Evolutionary conservation across 2,797 vertebrate species (phyloP).

Genomic region (Xenopus petersii): DNA sequence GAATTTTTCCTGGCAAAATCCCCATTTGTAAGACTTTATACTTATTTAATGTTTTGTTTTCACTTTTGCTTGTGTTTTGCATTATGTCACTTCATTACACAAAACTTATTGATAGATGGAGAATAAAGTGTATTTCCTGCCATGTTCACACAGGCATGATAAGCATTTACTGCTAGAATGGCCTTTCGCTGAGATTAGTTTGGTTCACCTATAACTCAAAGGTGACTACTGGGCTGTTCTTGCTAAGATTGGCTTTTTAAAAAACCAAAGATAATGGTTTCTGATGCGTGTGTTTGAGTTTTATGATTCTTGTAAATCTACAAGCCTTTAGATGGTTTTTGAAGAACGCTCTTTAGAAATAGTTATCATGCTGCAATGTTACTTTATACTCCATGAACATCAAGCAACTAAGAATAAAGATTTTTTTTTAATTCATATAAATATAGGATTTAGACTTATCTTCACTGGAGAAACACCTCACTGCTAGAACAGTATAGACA

Average conservation of each 20-base stretch:
- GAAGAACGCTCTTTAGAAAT: neutral
- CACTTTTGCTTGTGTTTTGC: slow-evolving; percentile 11
- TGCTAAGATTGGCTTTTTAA: slow-evolving; percentile 10
- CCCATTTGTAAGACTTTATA: no score
- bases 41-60: no score
- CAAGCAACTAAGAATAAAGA: neutral
- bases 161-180: slow-evolving; percentile 21
- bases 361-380: neutral
- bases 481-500: no score
- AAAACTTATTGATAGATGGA: neutral
- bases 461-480: no score
- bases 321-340: neutral
- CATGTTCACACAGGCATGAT: slow-evolving; percentile 13
- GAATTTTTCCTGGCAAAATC: no score
- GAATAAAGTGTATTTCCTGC: slow-evolving; percentile 1
- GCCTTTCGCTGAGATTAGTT: slow-evolving; percentile 17
- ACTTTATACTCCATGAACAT: neutral
- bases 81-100: slow-evolving; percentile 7
- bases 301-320: neutral
- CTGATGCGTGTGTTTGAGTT: neutral
- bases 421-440: no score
- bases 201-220: slow-evolving; percentile 19
- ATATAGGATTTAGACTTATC: no score
- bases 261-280: slow-evolving; percentile 23
- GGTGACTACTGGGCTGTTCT: neutral